These are phyloP conservation scores for Gracilinanus agilis DNA, from an alignment of 2,113 vertebrate genomes.

Conservation along the genomic window DNA sequence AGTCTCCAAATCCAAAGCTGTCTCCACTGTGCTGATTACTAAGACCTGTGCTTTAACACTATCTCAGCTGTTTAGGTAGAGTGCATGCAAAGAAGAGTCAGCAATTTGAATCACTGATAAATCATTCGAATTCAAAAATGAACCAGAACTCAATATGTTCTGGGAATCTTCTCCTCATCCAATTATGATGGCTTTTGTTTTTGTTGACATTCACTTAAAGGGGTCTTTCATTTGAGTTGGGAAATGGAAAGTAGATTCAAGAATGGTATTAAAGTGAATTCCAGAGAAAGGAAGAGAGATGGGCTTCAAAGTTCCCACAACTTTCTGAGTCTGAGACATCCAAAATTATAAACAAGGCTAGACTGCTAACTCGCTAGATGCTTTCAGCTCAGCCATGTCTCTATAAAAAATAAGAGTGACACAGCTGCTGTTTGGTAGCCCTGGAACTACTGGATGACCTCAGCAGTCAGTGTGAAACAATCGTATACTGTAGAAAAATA, in stretches of 20 bases:
- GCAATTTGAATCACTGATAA: not conserved
- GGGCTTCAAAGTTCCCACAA: slow-evolving; percentile 16
- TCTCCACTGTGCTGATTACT: not conserved
- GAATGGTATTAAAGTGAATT: slow-evolving; percentile 31
- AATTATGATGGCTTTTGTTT: not conserved
- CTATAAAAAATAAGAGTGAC: not conserved
- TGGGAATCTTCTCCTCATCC: not conserved
- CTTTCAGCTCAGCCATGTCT: not conserved
- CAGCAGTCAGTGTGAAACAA: slow-evolving; percentile 48
- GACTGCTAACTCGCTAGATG: not conserved
- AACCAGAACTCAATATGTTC: slow-evolving; percentile 22
- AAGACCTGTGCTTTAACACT: not conserved
- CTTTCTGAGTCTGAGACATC: not conserved
- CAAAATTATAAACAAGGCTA: not conserved
- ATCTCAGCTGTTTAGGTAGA: not conserved
- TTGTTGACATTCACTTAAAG: slow-evolving; percentile 29
- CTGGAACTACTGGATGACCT: not conserved
- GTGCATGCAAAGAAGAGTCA: not conserved
- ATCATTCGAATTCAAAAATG: slow-evolving; percentile 14
- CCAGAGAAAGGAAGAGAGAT: not conserved
- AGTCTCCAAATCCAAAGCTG: too few species aligned
- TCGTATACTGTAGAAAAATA: slow-evolving; percentile 37
- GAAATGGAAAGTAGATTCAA: slow-evolving; percentile 61
- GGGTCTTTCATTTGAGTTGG: not conserved
- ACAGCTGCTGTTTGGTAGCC: not conserved